phyloP scores from a whole-genome alignment of 2,113 vertebrate genomes.

The Perognathus longimembris region DNA sequence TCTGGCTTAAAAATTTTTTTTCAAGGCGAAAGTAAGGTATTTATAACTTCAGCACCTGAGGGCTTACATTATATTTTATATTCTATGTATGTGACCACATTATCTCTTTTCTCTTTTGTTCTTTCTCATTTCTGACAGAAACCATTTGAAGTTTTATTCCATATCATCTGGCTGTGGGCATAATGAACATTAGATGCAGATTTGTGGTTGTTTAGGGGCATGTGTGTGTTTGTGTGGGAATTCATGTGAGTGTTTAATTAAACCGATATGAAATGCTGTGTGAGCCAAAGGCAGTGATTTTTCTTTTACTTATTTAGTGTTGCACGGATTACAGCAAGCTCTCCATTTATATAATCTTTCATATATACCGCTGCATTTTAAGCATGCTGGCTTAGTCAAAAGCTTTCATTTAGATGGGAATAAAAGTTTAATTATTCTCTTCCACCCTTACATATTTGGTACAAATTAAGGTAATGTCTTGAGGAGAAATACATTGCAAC shows the following conservation, averaged over 20 bases:
- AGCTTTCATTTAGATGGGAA: constrained; percentile 63
- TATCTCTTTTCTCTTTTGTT: constrained; percentile 61
- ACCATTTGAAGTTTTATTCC: constrained; percentile 63
- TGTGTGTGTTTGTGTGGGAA: not conserved
- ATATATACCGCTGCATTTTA: constrained; percentile 43
- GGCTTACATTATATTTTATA: constrained; percentile 27
- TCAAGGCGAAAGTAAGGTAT: constrained; percentile 48
- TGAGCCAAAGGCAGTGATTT: constrained; percentile 19
- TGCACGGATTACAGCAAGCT: constrained; percentile 4
- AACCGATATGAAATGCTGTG: constrained; percentile 51
- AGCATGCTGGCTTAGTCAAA: constrained; percentile 60
- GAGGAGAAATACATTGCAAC: not conserved
- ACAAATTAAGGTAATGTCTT: not conserved
- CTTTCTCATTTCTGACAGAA: constrained; percentile 52
- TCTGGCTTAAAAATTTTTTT: not conserved
- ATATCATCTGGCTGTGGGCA: not conserved
- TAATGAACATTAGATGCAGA: constrained; percentile 41
- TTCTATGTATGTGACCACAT: constrained; percentile 20
- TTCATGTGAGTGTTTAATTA: constrained; percentile 70
- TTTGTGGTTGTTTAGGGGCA: not conserved
- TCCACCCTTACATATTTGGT: constrained; percentile 48
- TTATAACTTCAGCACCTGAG: not conserved
- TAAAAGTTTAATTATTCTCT: constrained; percentile 68
- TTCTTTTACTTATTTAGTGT: constrained; percentile 67
- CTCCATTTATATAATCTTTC: constrained; percentile 64